Evolutionary conservation across 1,140 invertebrate genomes (phyloP).

Genomic region (Nomia melanderi): DNA sequence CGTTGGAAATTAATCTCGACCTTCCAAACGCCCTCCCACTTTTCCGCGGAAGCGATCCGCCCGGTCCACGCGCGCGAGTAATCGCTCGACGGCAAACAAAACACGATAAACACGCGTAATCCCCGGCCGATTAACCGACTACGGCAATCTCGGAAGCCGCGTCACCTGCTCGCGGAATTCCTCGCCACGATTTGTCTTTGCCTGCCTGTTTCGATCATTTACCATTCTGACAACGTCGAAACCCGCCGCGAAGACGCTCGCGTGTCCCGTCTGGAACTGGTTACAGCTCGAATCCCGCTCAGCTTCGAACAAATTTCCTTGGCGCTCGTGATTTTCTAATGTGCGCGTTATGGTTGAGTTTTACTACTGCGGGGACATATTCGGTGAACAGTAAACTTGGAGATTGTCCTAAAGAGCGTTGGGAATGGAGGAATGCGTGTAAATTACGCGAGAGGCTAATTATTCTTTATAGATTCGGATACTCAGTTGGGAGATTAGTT

Average conservation of each 20-base stretch:
- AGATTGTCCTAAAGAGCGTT: no score
- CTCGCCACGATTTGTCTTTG: not conserved
- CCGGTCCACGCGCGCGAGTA: conserved; percentile 5
- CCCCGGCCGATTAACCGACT: conserved; percentile 17
- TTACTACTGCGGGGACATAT: no score
- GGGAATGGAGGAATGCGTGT: no score
- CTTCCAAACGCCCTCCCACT: not conserved
- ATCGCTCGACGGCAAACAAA: conserved; percentile 35
- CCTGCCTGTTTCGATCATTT: conserved; percentile 12
- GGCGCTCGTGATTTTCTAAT: no score
- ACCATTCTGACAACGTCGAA: conserved; percentile 1
- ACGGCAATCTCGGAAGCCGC: not conserved
- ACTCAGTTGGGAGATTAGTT: no score
- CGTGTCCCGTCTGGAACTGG: not conserved
- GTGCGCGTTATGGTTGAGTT: no score
- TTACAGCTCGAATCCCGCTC: no score
- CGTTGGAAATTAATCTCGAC: conserved; percentile 31
- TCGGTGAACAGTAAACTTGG: no score
- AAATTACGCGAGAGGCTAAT: no score
- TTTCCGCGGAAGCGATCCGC: conserved; percentile 23
- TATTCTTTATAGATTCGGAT: no score
- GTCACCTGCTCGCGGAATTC: conserved; percentile 9
- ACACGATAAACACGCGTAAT: conserved; percentile 40
- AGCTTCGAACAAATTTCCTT: no score
- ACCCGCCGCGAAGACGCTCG: no score